Evolutionary conservation across 2,888 invertebrate species (phyloP), one percentile per base, ranked within the genome.

Genomic region (Leuctra nigra): DNA sequence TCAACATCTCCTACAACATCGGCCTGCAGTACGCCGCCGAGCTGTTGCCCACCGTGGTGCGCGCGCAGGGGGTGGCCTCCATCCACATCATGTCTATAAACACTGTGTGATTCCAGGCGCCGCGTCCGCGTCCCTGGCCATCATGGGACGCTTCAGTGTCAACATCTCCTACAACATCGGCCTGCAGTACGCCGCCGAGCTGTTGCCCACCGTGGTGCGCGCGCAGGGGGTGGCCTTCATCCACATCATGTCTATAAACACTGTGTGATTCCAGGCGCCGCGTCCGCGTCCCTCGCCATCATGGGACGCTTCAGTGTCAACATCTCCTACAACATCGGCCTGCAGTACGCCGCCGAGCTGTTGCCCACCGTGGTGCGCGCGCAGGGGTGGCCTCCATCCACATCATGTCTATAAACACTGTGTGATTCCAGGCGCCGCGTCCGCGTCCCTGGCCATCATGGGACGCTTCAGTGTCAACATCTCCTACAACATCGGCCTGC

Each of bases 151-250:
- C 16, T 91, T 92, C 64, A 86, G 88, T 61, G 87, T 92, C 11
- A 92, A 91, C 69, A 90, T 91, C 53, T 87, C 91, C 0, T 92
- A 92, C 72, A 92, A 91, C 71, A 91, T 92, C 61, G 91, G 91
- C 0, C 77, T 92, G 1, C 92, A 92, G 64, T 93, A 91, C 71
- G 91, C 91, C 0, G 91, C 92, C 0, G 92, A 93, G 68, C 71
- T 93, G 13, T 69, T 92, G 9, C 92, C 92, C 0, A 93, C 92
- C 0, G 91, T 91, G 1, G 89, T 93, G 1, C 70, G 92, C 44
- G 91, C 90, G 0, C 91, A 91, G 68, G 91, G 91, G 0, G 88
- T 92, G 0, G 89, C n/a, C n/a, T n/a, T n/a, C n/a, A n/a, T n/a
- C n/a, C n/a, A n/a, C n/a, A n/a, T n/a, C n/a, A n/a, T n/a, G n/a